A percentile compares a stretch with the other conserved stretches of the same genome.
These are phyloP conservation scores for Caenorhabditis imperialis DNA, from an alignment of 2,888 invertebrate genomes.

Conservation along the genomic window DNA sequence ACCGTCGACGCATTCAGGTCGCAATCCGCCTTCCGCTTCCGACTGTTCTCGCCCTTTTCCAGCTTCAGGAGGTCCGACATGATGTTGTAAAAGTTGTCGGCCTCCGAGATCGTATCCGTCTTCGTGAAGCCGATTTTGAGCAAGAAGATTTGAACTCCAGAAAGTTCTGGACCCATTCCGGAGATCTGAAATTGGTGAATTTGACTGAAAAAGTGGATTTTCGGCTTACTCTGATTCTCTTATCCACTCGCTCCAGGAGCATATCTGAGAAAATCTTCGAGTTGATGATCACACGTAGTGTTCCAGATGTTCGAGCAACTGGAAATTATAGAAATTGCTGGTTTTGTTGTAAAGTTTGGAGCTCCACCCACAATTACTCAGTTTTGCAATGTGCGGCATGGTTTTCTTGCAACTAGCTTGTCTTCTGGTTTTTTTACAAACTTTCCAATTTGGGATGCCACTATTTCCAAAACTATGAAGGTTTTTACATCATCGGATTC, in stretches of 20 bases:
- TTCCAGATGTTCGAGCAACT: conserved; percentile 75
- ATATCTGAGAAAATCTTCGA: conserved; percentile 72
- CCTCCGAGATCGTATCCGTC: conserved; percentile 37
- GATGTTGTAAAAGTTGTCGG: conserved; percentile 41
- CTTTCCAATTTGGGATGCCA: no score
- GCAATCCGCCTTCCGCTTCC: conserved; percentile 52
- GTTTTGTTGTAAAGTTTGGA: no score
- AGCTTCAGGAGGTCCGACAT: conserved; percentile 50
- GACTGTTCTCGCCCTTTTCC: conserved; percentile 43
- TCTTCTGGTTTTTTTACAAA: no score
- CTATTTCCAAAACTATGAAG: no score
- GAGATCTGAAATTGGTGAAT: conserved; percentile 71
- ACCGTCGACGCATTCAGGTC: conserved; percentile 42
- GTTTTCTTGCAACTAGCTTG: no score
- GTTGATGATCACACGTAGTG: conserved; percentile 73
- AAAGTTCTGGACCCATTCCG: conserved; percentile 67
- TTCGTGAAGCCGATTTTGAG: conserved; percentile 63
- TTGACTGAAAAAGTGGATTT: no score
- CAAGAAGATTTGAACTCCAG: conserved; percentile 74
- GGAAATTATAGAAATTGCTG: conserved; percentile 40
- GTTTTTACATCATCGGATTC: no score
- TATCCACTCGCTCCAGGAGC: conserved; percentile 71
- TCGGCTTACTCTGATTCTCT: conserved; percentile 63
- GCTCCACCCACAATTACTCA: no score
- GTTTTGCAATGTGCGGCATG: no score